These are phyloP conservation scores for Mionectes macconnelli DNA, from an alignment of 2,113 vertebrate genomes.

Conservation along the genomic window DNA sequence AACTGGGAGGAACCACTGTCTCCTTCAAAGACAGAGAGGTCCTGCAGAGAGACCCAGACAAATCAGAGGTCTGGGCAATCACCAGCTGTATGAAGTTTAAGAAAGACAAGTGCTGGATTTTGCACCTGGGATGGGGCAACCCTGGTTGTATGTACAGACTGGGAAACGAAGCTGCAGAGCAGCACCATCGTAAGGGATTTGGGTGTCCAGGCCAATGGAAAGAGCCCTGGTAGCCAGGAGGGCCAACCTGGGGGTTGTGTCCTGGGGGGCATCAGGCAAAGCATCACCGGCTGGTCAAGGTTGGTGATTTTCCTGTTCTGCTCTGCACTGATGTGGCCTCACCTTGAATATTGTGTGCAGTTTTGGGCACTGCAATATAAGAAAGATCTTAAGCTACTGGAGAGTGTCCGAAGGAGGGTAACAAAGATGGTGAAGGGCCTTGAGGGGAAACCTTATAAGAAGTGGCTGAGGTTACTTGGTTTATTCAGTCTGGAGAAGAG, in stretches of 20 bases:
- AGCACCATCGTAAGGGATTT: neutral
- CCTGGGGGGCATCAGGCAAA: neutral
- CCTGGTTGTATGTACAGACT: neutral
- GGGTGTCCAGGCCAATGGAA: accelerated
- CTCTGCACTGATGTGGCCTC: neutral
- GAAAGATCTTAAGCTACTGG: neutral
- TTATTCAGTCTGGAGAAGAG: neutral
- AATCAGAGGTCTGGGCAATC: neutral
- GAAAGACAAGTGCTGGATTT: neutral
- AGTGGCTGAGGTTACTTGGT: neutral
- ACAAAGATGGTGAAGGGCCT: neutral
- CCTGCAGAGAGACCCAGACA: neutral
- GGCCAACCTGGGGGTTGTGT: accelerated
- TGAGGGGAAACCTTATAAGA: neutral
- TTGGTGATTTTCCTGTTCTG: neutral
- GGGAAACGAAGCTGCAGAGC: neutral
- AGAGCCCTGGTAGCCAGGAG: neutral
- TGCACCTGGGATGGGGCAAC: neutral
- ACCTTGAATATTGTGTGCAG: accelerated
- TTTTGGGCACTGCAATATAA: neutral
- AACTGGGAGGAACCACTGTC: neutral
- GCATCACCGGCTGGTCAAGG: accelerated
- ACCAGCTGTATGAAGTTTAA: neutral
- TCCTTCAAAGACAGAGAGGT: neutral
- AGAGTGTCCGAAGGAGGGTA: accelerated